Evolutionary conservation across 2,113 vertebrate genomes (phyloP).

Genomic region (Craseonycteris thonglongyai): DNA sequence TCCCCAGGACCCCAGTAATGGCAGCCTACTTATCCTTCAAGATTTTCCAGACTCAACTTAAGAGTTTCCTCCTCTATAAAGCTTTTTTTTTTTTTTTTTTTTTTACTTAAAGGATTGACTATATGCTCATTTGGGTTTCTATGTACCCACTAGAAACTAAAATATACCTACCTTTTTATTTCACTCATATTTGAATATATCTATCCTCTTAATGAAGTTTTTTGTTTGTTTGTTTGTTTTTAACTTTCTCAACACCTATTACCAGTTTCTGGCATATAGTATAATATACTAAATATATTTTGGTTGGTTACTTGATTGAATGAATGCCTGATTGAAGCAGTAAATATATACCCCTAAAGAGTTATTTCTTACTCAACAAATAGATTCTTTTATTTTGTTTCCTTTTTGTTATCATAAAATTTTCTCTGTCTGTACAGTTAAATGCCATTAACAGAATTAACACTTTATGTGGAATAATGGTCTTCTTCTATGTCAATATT

Average conservation of each 20-base stretch:
- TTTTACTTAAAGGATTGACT: no score
- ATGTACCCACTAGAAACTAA: background rate
- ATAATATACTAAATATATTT: background rate
- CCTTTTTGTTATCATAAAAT: background rate
- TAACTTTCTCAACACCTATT: background rate
- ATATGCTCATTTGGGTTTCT: background rate
- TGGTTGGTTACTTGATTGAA: background rate
- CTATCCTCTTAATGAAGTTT: background rate
- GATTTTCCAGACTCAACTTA: background rate
- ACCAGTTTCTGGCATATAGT: background rate
- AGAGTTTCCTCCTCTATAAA: background rate
- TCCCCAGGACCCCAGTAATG: background rate
- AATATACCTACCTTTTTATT: background rate
- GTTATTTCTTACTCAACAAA: background rate
- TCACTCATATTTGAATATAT: background rate
- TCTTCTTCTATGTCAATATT: background rate
- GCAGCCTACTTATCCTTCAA: background rate
- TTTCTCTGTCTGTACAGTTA: background rate
- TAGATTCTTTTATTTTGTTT: slow-evolving; percentile 5
- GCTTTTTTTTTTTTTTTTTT: no score
- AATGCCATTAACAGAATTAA: background rate
- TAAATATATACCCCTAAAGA: background rate
- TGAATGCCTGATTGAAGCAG: background rate
- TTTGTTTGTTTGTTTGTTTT: background rate
- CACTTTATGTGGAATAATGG: background rate